A percentile compares a stretch with the other conserved stretches of the same genome.
phyloP scores from a whole-genome alignment of 2,797 vertebrate species.

The Perdix hodgsoniae region DNA sequence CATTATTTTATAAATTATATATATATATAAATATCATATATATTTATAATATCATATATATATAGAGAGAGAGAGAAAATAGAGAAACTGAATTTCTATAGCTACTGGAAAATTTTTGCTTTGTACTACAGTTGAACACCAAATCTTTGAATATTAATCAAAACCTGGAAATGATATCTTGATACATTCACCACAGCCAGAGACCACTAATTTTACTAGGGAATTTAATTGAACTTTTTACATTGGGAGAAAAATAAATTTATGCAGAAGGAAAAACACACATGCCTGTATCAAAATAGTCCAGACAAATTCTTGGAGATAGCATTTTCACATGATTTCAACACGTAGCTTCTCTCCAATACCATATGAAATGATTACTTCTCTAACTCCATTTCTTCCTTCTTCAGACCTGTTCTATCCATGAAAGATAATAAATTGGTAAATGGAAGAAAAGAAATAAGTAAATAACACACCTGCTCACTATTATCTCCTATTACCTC shows the following conservation, averaged over 20 bases:
- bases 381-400: neutral
- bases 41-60: no score
- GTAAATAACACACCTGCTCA: neutral
- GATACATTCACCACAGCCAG: neutral
- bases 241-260: neutral
- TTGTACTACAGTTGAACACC: neutral
- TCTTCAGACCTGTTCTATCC: neutral
- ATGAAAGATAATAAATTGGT: neutral
- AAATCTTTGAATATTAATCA: neutral
- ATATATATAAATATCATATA: no score
- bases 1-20: neutral
- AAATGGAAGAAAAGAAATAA: neutral
- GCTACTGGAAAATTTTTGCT: neutral
- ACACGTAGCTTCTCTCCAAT: neutral
- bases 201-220: neutral
- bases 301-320: neutral
- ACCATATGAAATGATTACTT: neutral
- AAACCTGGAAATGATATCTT: neutral
- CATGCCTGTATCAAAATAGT: neutral
- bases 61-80: no score
- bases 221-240: neutral
- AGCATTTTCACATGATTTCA: neutral
- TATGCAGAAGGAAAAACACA: fast-evolving
- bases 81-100: neutral
- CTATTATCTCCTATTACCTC: neutral